Conservation (phyloP, 2,888 invertebrate genomes). For the Drosophila longiperda region DNA sequence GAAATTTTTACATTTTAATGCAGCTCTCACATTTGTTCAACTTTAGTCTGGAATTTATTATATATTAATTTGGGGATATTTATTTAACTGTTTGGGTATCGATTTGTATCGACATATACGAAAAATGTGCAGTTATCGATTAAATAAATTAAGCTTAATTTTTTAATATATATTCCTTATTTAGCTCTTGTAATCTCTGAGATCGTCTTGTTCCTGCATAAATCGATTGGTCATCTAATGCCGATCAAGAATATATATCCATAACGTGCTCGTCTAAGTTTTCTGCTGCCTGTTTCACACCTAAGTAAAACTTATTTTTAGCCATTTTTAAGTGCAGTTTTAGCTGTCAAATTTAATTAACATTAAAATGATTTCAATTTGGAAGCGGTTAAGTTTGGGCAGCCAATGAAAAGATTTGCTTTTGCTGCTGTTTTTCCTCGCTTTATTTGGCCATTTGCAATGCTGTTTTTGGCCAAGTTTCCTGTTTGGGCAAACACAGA, state of each 20-base stretch:
- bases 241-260: background rate
- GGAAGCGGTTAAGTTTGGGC: conserved; percentile 10
- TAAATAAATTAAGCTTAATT: background rate
- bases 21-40: background rate
- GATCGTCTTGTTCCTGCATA: background rate
- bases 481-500: conserved; percentile 3
- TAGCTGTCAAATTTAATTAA: conserved; percentile 40
- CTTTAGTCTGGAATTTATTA: too few relatives aligned
- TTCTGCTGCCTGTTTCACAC: background rate
- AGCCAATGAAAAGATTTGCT: background rate
- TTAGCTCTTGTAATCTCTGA: background rate
- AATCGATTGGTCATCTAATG: background rate
- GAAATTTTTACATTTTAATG: background rate
- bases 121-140: background rate
- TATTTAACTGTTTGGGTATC: background rate
- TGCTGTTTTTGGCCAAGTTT: conserved; percentile 17
- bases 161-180: background rate
- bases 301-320: background rate
- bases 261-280: background rate
- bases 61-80: too few relatives aligned
- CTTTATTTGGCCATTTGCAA: conserved; percentile 31
- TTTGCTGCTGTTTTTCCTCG: background rate
- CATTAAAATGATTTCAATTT: conserved; percentile 51
- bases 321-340: background rate
- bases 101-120: too few relatives aligned